Evolutionary conservation across 2,888 invertebrate species (phyloP), one percentile per base, ranked within the genome.

Genomic region (Theretra japonica): DNA sequence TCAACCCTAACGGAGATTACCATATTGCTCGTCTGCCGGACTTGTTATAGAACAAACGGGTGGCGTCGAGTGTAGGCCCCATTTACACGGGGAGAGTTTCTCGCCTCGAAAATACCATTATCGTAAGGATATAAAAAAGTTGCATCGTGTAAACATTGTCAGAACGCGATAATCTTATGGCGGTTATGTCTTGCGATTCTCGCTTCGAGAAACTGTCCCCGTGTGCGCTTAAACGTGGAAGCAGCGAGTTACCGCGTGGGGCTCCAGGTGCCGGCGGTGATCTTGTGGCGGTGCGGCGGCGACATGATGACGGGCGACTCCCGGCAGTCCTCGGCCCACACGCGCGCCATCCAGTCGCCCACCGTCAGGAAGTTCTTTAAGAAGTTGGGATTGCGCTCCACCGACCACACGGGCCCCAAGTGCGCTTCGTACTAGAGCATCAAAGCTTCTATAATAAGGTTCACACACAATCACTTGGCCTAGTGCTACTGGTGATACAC

Each of bases 321-420:
- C 74, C 96, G 96, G 85, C 98, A 98, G 85, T 99, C 99, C 90
- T 99, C 99, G 4, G 98, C 97, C 98, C 98, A 99, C 79, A 99
- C 97, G 79, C 97, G 95, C 0, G 97, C 97, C 60, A 97, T 97
- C 98, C 98, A 99, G 90, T 99, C 99, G 1, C 99, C 99, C 60
- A 99, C 97, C 0, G 98, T 97, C 73, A 99, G 93, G 89, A 99
- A 99, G 88, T 98, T 98, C 91, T 99, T 99, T 1, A 98, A 96
- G 91, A 98, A 98, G 41, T 96, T 97, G 0, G 99, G 98, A 93
- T 99, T 99, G 75, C 99, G 96, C 84, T 98, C 97, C 71, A 99
- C 93, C 6, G 97, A 96, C 85, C 97, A 96, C 2, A 99, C 97
- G 0, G 98, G 98, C 0, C 99, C 99, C 73, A 96, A 91, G 82